phyloP scores from a whole-genome alignment of 2,113 vertebrate species.

The Zapus hudsonius region DNA sequence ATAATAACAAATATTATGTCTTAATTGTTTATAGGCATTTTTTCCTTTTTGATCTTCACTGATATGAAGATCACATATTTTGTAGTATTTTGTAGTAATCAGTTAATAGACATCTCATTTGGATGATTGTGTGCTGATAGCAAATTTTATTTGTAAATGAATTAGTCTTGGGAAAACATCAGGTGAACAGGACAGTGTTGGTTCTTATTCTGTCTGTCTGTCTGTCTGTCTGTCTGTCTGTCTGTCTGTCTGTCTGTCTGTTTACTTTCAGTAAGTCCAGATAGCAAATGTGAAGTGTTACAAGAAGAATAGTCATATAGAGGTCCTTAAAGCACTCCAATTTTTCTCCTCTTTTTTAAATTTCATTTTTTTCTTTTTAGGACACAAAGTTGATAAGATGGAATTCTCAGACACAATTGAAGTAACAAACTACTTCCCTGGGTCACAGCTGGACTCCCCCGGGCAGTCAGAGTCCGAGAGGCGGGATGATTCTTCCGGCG shows the following conservation, averaged over 20 bases:
- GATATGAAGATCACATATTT: not conserved
- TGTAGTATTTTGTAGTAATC: constrained; percentile 39
- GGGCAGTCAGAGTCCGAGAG: not conserved
- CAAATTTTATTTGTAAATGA: constrained; percentile 48
- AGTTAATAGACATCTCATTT: constrained; percentile 1
- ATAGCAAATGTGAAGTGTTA: not conserved
- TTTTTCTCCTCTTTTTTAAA: not conserved
- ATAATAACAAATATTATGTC: not conserved
- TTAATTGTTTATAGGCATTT: constrained; percentile 2
- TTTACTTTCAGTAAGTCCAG: constrained; percentile 22
- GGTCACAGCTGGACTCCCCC: not conserved
- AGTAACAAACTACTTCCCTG: not conserved
- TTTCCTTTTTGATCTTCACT: constrained; percentile 12
- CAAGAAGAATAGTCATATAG: not conserved
- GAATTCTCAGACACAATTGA: not conserved
- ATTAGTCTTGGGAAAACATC: not conserved
- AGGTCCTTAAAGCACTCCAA: not conserved
- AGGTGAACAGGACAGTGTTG: not conserved
- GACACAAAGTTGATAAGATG: constrained; percentile 59
- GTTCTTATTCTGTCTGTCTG: not conserved
- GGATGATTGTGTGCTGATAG: constrained; percentile 13
- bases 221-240: not conserved
- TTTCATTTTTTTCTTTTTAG: constrained; percentile 38
- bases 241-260: not conserved
- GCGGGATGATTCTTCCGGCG: not conserved